A percentile compares a stretch with the other conserved stretches of the same genome.
phyloP scores from a whole-genome alignment of 2,888 invertebrate genomes.

The Drosophila meridionalis region DNA sequence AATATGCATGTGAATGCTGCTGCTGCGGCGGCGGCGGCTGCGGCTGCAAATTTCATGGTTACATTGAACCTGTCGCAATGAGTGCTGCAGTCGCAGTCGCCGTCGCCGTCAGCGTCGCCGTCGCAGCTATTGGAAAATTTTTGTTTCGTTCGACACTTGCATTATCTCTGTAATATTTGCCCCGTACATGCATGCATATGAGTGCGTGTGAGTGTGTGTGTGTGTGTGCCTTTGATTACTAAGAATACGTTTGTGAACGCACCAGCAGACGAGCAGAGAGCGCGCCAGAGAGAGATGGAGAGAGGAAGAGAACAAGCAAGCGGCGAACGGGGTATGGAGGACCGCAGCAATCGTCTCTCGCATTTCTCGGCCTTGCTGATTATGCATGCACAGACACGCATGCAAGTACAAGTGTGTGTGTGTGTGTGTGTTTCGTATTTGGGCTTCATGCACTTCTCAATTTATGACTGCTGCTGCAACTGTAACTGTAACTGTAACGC shows the following conservation, averaged over 20 bases:
- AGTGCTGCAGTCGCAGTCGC: conserved; percentile 8
- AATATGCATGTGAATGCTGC: conserved; percentile 43
- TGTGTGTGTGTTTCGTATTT: conserved; percentile 30
- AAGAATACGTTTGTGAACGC: conserved; percentile 17
- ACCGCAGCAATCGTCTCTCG: conserved; percentile 43
- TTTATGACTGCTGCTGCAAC: conserved; percentile 17
- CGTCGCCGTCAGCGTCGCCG: conserved; percentile 14
- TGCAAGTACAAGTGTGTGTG: conserved; percentile 11
- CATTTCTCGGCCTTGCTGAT: conserved; percentile 73
- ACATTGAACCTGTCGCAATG: conserved; percentile 68
- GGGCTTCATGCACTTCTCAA: conserved; percentile 27
- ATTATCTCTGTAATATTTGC: conserved; percentile 61
- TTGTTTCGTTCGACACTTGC: conserved; percentile 63
- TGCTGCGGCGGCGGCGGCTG: conserved; percentile 12
- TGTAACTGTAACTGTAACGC: conserved; percentile 25
- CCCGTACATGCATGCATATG: conserved; percentile 14
- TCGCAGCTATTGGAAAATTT: conserved; percentile 71
- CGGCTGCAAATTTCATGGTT: conserved; percentile 66
- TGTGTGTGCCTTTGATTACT: conserved; percentile 17
- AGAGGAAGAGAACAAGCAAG: conserved; percentile 16
- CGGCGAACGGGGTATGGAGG: conserved; percentile 7
- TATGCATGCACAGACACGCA: conserved; percentile 33
- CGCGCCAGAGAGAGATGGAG: conserved; percentile 9
- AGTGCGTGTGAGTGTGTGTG: conserved; percentile 28
- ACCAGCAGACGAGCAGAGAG: neutral